Conservation (phyloP, 2,797 vertebrate genomes). For the Tokudaia tokunoshimensis region DNA sequence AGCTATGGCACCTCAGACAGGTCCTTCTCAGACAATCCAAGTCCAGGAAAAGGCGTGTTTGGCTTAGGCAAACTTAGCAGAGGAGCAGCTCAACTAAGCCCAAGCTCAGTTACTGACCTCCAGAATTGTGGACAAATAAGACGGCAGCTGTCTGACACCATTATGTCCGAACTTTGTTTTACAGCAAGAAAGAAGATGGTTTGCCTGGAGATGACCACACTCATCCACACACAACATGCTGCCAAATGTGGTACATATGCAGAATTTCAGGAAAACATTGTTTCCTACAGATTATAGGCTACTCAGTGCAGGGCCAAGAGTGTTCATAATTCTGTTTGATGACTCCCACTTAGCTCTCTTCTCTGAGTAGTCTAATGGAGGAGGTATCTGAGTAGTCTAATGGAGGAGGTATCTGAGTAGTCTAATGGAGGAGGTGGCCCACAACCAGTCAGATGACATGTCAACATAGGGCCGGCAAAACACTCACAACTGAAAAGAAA, state of each 20-base stretch:
- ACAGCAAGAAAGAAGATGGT: background rate
- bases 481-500: slow-evolving; percentile 1
- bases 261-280: background rate
- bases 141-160: background rate
- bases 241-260: background rate
- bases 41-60: background rate
- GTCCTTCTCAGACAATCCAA: background rate
- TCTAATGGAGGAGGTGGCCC: background rate
- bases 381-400: background rate
- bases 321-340: background rate
- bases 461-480: background rate
- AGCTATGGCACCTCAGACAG: background rate
- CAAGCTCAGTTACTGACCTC: background rate
- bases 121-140: background rate
- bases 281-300: background rate
- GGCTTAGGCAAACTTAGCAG: background rate
- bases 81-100: background rate
- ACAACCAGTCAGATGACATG: background rate
- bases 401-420: no score
- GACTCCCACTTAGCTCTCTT: background rate
- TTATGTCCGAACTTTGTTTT: background rate
- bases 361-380: background rate
- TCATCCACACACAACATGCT: background rate
- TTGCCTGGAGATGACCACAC: background rate
- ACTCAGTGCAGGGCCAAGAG: background rate